Evolutionary conservation across 2,888 invertebrate species (phyloP), one percentile per base, ranked within the genome.

Genomic region (Pseudoips prasinana): DNA sequence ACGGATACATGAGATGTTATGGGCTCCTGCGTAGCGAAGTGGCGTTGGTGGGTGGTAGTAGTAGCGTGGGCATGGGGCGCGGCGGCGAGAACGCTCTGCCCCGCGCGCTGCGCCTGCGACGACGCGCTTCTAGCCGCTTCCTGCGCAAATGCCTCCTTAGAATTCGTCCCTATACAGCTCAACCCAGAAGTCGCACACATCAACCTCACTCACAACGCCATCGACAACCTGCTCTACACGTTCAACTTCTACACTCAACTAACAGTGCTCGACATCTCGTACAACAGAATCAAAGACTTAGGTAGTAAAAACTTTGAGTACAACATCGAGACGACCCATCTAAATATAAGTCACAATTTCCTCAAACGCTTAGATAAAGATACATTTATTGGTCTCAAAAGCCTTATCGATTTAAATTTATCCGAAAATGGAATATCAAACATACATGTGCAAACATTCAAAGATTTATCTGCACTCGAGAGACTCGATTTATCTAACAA

Each of bases 101-200:
- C 96, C 28, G 90, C 92, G 37, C 92, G 93, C 59, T 96, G 96
- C 78, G 90, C 91, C 46, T 96, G 96, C 90, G 92, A 94, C 88
- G 95, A 96, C 74, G 92, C 93, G 30, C 86, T 92, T 49, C 91
- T 95, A 47, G 91, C 92, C 39, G 94, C 94, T 14, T 91, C 92
- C 49, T 96, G 96, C 77, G 92, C 93, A 52, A 92, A 92, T 64
- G 95, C 95, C 33, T 92, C 92, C 43, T 91, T 96, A 51, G 95
- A 95, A 73, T 94, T 95, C 58, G 94, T 96, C 33, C 96, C 96
- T 41, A 96, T 96, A 58, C 96, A 96, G 71, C 90, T 96, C 53
- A 96, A 96, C 79, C 97, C 97, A 22, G 95, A 95, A 73, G 92
- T 95, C 29, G 92, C 92, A 31, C 92, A 93, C 78, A 93, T 97